Percentiles rank a stretch among this genome's conserved stretches.
These are phyloP conservation scores for Empis stercorea DNA, from an alignment of 2,888 invertebrate genomes.

Conservation along the genomic window DNA sequence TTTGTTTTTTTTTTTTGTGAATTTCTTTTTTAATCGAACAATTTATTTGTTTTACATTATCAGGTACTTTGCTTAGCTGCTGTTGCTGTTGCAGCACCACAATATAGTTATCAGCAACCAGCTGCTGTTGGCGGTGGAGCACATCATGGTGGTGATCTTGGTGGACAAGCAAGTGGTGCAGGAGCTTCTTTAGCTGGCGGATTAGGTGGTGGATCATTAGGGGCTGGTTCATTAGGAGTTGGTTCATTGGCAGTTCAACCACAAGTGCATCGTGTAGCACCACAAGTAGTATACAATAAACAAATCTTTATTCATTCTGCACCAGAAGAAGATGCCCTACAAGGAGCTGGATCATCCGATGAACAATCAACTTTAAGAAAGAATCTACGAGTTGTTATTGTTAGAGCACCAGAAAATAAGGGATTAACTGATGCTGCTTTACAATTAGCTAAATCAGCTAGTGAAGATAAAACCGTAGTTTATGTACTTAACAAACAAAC, in stretches of 20 bases:
- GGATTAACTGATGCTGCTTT: slow-evolving; percentile 23
- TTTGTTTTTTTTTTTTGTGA: too few species aligned
- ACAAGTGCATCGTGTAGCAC: slow-evolving; percentile 4
- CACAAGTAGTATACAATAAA: slow-evolving; percentile 14
- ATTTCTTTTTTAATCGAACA: not conserved
- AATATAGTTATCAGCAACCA: not conserved
- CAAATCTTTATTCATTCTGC: slow-evolving; percentile 24
- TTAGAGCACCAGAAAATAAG: slow-evolving; percentile 28
- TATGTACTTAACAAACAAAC: slow-evolving; percentile 29
- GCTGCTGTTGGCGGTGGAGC: not conserved
- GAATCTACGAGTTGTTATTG: slow-evolving; percentile 26
- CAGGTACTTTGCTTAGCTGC: not conserved
- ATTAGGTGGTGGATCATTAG: not conserved
- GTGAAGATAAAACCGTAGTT: slow-evolving; percentile 28
- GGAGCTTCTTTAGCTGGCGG: not conserved
- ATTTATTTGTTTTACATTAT: not conserved
- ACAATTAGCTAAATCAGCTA: slow-evolving; percentile 25
- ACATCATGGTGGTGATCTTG: not conserved
- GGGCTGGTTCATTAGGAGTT: not conserved
- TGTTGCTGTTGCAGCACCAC: not conserved
- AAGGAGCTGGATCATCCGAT: slow-evolving; percentile 16
- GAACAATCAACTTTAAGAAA: slow-evolving; percentile 19
- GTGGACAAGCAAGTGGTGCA: not conserved
- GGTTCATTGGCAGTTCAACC: not conserved
- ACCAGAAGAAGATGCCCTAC: slow-evolving; percentile 23